Evolutionary conservation across 2,888 invertebrate genomes (phyloP).

Genomic region (Ptilodon capucinus): DNA sequence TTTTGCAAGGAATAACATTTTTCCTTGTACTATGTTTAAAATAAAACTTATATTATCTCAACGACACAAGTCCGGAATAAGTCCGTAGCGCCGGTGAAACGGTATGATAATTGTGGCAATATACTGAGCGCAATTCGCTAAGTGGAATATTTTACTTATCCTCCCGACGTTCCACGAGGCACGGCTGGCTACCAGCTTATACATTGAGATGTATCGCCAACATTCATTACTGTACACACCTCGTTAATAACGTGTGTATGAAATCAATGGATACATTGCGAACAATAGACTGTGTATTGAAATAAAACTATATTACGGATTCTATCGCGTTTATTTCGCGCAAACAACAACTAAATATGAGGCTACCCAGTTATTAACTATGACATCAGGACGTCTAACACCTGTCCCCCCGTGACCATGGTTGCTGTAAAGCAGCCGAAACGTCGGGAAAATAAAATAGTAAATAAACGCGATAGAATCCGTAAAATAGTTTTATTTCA

Average conservation of each 20-base stretch:
- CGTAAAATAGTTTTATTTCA: no score
- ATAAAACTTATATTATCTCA: not conserved
- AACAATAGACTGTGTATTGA: constrained; percentile 4
- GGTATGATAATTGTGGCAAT: constrained; percentile 67
- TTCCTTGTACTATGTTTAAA: not conserved
- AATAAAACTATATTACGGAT: no score
- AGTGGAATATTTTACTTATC: constrained; percentile 77
- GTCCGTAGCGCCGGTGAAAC: constrained; percentile 37
- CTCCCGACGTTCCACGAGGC: constrained; percentile 58
- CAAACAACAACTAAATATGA: not conserved
- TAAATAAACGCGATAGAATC: no score
- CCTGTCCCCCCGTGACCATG: no score
- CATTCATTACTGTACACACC: constrained; percentile 60
- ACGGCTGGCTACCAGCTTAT: constrained; percentile 65
- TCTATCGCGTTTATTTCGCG: constrained; percentile 24
- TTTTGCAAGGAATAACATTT: not conserved
- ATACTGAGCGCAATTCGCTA: constrained; percentile 68
- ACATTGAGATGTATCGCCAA: constrained; percentile 64
- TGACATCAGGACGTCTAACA: no score
- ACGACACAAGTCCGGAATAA: constrained; percentile 11
- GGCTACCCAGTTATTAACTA: no score
- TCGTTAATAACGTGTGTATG: constrained; percentile 33
- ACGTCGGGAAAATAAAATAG: no score
- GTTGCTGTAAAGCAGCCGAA: no score
- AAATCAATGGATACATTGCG: constrained; percentile 26